phyloP scores from a whole-genome alignment of 2,113 vertebrate genomes.

The Tympanuchus pallidicinctus region DNA sequence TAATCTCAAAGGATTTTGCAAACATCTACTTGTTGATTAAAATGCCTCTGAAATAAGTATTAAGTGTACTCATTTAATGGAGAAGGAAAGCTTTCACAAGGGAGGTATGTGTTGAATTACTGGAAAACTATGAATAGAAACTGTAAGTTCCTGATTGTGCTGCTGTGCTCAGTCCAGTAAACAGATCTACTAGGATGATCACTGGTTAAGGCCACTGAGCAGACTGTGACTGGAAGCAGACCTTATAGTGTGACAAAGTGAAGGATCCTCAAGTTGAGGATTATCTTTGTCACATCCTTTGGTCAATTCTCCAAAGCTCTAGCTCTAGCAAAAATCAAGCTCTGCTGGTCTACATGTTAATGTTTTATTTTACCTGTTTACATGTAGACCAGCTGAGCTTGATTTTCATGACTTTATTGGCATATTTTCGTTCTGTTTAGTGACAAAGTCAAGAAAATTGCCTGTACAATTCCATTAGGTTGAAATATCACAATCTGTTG shows the following conservation, averaged over 20 bases:
- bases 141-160: neutral
- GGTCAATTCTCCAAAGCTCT: neutral
- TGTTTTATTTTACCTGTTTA: neutral
- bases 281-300: neutral
- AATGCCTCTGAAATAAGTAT: neutral
- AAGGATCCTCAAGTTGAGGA: neutral
- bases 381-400: neutral
- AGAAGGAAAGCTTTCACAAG: neutral
- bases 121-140: neutral
- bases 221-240: neutral
- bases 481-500: slow-evolving; percentile 43
- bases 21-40: neutral
- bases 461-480: slow-evolving; percentile 36
- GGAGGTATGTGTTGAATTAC: neutral
- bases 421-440: slow-evolving; percentile 32
- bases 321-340: too few species aligned
- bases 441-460: slow-evolving; percentile 42
- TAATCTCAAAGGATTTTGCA: neutral
- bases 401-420: slow-evolving; percentile 25
- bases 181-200: neutral
- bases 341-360: too few species aligned
- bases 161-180: neutral
- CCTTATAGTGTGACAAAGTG: neutral
- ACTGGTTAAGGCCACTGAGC: neutral
- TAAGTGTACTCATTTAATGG: neutral